Percentiles rank a stretch among this genome's conserved stretches.
Evolutionary conservation across 2,113 vertebrate species (phyloP).

Genomic region (Petroica traversi): DNA sequence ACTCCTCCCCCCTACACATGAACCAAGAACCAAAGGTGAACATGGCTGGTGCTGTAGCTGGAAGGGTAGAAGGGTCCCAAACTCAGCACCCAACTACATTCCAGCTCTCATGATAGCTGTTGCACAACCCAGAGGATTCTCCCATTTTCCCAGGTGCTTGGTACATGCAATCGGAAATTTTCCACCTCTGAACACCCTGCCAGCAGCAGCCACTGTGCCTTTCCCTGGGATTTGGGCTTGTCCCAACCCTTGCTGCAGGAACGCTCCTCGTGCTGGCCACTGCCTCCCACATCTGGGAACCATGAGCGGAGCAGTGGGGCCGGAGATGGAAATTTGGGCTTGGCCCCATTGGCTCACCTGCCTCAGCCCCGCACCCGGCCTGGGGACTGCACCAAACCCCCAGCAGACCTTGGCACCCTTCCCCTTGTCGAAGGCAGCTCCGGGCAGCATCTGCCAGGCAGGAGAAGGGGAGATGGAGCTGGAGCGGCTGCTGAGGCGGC

Average conservation of each 20-base stretch:
- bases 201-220: neutral
- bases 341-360: neutral
- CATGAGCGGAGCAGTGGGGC: neutral
- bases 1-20: rapidly evolving
- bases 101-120: rapidly evolving
- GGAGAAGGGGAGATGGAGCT: neutral
- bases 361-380: neutral
- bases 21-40: too few species aligned
- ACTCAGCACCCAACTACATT: neutral
- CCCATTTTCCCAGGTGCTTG: neutral
- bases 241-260: neutral
- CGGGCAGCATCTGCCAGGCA: neutral
- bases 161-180: rapidly evolving
- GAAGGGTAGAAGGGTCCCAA: neutral
- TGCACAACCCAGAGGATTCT: neutral
- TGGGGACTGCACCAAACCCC: neutral
- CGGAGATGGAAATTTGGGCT: neutral
- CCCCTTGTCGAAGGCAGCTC: rapidly evolving
- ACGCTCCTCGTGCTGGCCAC: neutral
- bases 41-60: neutral
- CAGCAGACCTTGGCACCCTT: neutral
- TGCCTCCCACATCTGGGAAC: neutral
- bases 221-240: neutral
- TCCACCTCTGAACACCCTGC: neutral
- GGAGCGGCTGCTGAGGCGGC: neutral